phyloP scores from a whole-genome alignment of 2,797 vertebrate genomes.

The Carapus acus region DNA sequence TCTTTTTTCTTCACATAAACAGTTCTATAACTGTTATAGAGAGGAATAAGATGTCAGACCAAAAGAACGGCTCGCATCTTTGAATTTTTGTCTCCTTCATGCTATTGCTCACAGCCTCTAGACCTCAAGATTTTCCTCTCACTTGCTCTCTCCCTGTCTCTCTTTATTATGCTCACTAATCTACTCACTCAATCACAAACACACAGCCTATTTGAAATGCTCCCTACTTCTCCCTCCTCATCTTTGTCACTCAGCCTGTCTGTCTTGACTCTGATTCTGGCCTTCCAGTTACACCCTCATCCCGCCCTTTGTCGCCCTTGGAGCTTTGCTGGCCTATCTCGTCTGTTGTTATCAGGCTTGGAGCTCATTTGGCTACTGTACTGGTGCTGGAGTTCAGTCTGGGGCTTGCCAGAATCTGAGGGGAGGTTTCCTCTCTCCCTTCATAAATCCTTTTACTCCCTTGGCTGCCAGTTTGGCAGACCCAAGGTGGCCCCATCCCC shows the following conservation, averaged over 20 bases:
- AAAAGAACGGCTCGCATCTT: too few relatives aligned
- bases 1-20: too few relatives aligned
- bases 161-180: slow-evolving; percentile 2
- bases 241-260: slow-evolving; percentile 11
- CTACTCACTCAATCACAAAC: slow-evolving; percentile 10
- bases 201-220: neutral
- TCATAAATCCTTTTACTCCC: slow-evolving; percentile 20
- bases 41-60: too few relatives aligned
- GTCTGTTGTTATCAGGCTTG: slow-evolving; percentile 50
- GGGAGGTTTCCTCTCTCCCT: slow-evolving; percentile 21
- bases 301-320: neutral
- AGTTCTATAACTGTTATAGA: too few relatives aligned
- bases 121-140: neutral
- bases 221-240: neutral
- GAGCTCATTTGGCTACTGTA: slow-evolving; percentile 55
- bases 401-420: slow-evolving; percentile 39
- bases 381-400: slow-evolving; percentile 45
- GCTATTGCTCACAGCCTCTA: too few relatives aligned
- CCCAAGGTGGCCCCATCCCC: slow-evolving; percentile 16
- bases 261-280: slow-evolving; percentile 23
- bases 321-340: slow-evolving; percentile 42
- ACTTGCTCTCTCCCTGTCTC: neutral
- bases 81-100: too few relatives aligned
- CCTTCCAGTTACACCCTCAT: slow-evolving; percentile 39
- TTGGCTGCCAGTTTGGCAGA: slow-evolving; percentile 38